A percentile compares a stretch with the other conserved stretches of the same genome.
These are phyloP conservation scores for Brachionus plicatilis DNA, from an alignment of 1,140 invertebrate genomes.

Conservation along the genomic window DNA sequence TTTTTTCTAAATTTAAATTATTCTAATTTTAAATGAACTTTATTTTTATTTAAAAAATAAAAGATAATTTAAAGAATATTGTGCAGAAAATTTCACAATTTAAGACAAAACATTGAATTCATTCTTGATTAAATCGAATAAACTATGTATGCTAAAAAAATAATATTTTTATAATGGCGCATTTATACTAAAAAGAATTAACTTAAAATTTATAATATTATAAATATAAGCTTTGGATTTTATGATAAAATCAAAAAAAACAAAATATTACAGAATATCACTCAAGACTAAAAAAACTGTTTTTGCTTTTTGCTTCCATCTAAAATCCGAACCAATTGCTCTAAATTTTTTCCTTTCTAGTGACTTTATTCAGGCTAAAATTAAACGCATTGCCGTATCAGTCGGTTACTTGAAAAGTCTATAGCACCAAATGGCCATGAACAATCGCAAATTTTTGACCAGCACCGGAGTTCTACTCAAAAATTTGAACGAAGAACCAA, in stretches of 20 bases:
- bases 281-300: not conserved
- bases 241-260: not conserved
- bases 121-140: too few relatives aligned
- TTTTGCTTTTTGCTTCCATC: not conserved
- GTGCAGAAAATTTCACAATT: not conserved
- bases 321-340: not conserved
- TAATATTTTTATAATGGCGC: not conserved
- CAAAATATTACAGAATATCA: not conserved
- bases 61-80: too few relatives aligned
- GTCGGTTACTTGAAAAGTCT: not conserved
- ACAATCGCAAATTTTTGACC: slow-evolving; percentile 36
- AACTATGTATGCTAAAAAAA: not conserved
- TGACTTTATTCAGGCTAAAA: not conserved
- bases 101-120: not conserved
- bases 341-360: slow-evolving; percentile 32
- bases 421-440: not conserved
- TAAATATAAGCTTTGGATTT: slow-evolving; percentile 31
- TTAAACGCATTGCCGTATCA: not conserved
- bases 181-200: not conserved
- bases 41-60: too few relatives aligned
- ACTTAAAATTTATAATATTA: not conserved
- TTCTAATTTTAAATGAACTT: too few relatives aligned
- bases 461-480: slow-evolving; percentile 31
- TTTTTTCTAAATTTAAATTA: too few relatives aligned
- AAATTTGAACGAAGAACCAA: slow-evolving; percentile 19